Evolutionary conservation across 2,113 vertebrate species (phyloP), one percentile per base, ranked within the genome.

Genomic region (Thomomys bottae): DNA sequence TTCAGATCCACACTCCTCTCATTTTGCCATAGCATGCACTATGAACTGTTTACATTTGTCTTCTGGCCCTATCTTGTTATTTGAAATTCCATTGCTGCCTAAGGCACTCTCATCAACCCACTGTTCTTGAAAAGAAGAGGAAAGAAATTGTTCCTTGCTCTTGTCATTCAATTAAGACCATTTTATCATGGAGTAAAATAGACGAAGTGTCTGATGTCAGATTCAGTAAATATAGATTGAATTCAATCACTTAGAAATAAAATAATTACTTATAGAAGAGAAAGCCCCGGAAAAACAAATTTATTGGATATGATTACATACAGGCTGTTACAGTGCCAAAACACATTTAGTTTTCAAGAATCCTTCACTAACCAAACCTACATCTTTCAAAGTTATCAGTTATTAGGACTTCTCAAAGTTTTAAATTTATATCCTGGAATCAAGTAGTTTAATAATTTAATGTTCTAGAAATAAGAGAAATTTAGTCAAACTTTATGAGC

Each of bases 381-480:
- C 64, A 68, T 54, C 49, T 54, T 54, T 81, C 85, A 91, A 63
- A 88, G 42, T 45, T 54, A 87, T 14, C 36, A 82, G 17, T 84
- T 45, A 45, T 34, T 82, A 23, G 18, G 40, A 88, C 85, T 84
- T 92, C 57, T 71, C 32, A 57, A 67, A 76, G n/a, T 71, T 76
- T 61, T 86, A 76, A 77, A 84, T 26, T 45, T 61, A 75, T 20
- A 64, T 28, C 4, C 38, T 34, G 67, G 21, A 34, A 84, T 87
- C 38, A 83, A 59, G 83, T 76, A 81, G 77, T 54, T 86, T 72
- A 77, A 17, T 32, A 79, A 81, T 95, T 87, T 78, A 72, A 59
- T n/a, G 26, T 82, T 88, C 73, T 34, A 54, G 49, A 54, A 14
- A 73, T 79, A 86, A 86, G 8, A 71, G 67, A 54, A 89, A 83